These are phyloP conservation scores for Mobula birostris DNA, from an alignment of 2,113 vertebrate genomes.

Conservation along the genomic window DNA sequence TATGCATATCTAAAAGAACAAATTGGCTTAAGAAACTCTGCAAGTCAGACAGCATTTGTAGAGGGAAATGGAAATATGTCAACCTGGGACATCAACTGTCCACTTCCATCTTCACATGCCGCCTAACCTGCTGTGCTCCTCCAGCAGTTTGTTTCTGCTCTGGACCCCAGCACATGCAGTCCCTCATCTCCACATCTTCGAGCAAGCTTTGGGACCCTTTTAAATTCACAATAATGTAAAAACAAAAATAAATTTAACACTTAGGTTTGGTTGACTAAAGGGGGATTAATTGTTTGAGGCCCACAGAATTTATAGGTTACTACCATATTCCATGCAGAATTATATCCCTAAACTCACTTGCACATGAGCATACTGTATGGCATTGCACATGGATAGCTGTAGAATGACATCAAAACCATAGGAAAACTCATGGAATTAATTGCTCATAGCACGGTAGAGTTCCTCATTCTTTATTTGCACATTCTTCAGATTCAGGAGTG, in stretches of 20 bases:
- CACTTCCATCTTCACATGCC: no score
- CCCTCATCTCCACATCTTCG: not conserved
- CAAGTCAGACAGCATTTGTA: no score
- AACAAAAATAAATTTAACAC: not conserved
- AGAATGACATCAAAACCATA: not conserved
- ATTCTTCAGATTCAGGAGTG: not conserved
- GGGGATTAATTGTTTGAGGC: not conserved
- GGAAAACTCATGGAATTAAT: not conserved
- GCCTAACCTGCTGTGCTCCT: no score
- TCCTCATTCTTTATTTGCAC: not conserved
- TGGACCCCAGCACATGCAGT: no score
- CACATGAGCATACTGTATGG: slow-evolving; percentile 13
- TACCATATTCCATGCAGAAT: not conserved
- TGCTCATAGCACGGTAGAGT: not conserved
- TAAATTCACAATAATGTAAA: not conserved
- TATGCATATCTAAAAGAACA: not conserved
- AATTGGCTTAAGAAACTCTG: not conserved
- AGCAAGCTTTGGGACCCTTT: not conserved
- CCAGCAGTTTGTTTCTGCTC: no score
- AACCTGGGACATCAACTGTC: no score
- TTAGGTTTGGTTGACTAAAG: not conserved
- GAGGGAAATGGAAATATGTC: no score
- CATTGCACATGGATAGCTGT: no score
- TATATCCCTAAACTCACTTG: not conserved
- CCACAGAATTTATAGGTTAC: not conserved